Conservation (phyloP, 1,140 invertebrate genomes). For the Drosophila dunni region DNA sequence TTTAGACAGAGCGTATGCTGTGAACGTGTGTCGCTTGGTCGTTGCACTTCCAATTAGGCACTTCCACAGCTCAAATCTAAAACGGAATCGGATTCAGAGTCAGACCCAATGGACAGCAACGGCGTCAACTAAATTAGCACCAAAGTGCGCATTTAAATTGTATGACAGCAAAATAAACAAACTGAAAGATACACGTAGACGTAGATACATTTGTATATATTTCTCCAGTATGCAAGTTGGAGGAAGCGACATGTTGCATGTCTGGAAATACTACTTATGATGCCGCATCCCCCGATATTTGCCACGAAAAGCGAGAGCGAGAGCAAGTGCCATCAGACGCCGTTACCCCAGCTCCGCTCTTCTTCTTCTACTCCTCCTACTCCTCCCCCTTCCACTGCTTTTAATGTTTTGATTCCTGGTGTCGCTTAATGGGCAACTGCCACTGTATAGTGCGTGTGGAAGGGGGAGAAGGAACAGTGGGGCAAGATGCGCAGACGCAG, state of each 20-base stretch:
- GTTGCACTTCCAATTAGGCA: conserved; percentile 41
- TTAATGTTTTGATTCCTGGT: conserved; percentile 66
- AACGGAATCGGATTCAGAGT: conserved; percentile 1
- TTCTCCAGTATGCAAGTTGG: conserved; percentile 1
- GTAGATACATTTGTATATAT: neutral
- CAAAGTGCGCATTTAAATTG: conserved; percentile 81
- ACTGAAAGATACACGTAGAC: conserved; percentile 23
- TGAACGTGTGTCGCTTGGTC: conserved; percentile 14
- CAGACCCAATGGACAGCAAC: conserved; percentile 3
- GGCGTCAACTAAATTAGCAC: conserved; percentile 78
- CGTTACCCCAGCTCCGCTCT: neutral
- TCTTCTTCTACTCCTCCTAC: neutral
- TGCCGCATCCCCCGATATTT: conserved; percentile 1
- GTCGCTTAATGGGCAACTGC: conserved; percentile 77
- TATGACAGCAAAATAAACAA: conserved; percentile 76
- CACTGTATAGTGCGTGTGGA: conserved; percentile 21
- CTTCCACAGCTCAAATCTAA: conserved; percentile 16
- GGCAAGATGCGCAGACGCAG: conserved; percentile 54
- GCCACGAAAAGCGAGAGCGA: conserved; percentile 40
- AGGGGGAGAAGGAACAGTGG: neutral
- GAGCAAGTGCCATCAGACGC: conserved; percentile 63
- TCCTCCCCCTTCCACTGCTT: conserved; percentile 8
- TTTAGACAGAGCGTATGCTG: neutral
- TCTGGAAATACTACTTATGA: conserved; percentile 2
- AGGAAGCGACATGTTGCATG: conserved; percentile 26